Evolutionary conservation across 2,797 vertebrate genomes (phyloP), one percentile per base, ranked within the genome.

Genomic region (Darevskia mixta): DNA sequence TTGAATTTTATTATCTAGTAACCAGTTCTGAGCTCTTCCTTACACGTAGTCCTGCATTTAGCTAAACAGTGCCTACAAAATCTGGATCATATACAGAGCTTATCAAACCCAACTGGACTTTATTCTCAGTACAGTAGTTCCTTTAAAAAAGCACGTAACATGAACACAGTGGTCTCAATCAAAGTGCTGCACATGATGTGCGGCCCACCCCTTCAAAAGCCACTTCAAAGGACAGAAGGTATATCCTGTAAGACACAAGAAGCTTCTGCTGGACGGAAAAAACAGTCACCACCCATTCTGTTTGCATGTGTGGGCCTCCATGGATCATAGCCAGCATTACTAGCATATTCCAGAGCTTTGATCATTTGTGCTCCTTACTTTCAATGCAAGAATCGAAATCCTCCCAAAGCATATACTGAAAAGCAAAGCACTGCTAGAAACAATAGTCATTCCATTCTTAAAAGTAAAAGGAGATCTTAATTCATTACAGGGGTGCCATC

Each of bases 381-480:
- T 41, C 32, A 8, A 11, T 6, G 17, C 25, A 85, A 85, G 29
- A 7, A 67, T 66, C 83, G 23, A 66, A 85, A 38, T 32, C 32
- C 43, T 25, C 67, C n/a, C 13, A 73, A 73, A 35, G 15, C 35
- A 32, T 3, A 35, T 32, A 73, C 17, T 35, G 32, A 73, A 72
- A 49, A 55, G 2, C 20, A 8, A 8, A 27, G 3, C 41, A 35
- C 18, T 61, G 11, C n/a, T 17, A 83, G 45, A 86, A 78, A 41
- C 13, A 43, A 18, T 18, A 43, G 10, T 32, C 25, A 73, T 73
- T 75, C 27, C 8, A 13, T 1, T 71, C 88, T 85, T 77, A 89
- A 83, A 71, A 90, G 11, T 67, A 87, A 89, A 1, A 88, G 88
- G 43, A 87, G 32, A 88, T 29, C 4, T 23, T 89, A 92, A 18